phyloP scores from a whole-genome alignment of 2,888 invertebrate species.

The Diabrotica balteata region DNA sequence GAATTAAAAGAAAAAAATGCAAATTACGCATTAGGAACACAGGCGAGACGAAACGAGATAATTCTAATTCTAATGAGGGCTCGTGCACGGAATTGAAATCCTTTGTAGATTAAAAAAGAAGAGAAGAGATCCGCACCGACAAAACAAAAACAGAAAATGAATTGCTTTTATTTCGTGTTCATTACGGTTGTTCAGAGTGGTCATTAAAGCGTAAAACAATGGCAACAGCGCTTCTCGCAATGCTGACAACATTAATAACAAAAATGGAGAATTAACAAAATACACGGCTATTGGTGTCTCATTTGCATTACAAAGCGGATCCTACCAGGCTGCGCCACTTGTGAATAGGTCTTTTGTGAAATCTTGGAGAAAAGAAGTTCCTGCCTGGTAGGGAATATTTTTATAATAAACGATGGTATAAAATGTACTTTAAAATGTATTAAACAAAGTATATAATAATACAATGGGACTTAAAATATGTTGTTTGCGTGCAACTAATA shows the following conservation, averaged over 20 bases:
- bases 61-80: slow-evolving; percentile 27
- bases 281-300: slow-evolving; percentile 27
- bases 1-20: not conserved
- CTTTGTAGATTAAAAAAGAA: slow-evolving; percentile 24
- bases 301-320: slow-evolving; percentile 35
- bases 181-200: slow-evolving; percentile 33
- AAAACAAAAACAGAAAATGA: slow-evolving; percentile 35
- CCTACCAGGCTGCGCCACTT: slow-evolving; percentile 19
- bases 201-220: slow-evolving; percentile 34
- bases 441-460: too few relatives aligned
- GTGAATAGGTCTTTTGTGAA: not conserved
- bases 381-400: too few relatives aligned
- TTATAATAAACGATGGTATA: too few relatives aligned
- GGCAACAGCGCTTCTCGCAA: slow-evolving; percentile 23
- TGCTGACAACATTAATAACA: slow-evolving; percentile 33
- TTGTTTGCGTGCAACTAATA: too few relatives aligned
- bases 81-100: slow-evolving; percentile 20
- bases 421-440: too few relatives aligned
- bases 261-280: slow-evolving; percentile 34
- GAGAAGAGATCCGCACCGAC: slow-evolving; percentile 9
- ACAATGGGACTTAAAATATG: too few relatives aligned
- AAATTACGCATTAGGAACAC: slow-evolving; percentile 14
- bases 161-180: slow-evolving; percentile 34
- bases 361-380: too few relatives aligned
- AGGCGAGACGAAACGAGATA: slow-evolving; percentile 8